These are phyloP conservation scores for Dione juno DNA, from an alignment of 2,888 invertebrate genomes.

Conservation along the genomic window DNA sequence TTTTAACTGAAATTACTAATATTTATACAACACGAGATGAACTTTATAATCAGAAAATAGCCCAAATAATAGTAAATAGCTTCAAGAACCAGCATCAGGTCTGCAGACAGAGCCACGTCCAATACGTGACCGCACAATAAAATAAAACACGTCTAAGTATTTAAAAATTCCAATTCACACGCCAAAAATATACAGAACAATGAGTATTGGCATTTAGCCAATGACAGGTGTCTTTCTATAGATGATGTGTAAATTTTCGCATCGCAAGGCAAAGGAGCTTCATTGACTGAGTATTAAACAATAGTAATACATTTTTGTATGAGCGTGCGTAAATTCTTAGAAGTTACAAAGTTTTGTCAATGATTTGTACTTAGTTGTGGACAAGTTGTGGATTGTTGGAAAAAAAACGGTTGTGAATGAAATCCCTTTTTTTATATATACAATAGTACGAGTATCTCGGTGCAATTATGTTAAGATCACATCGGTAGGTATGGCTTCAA, in stretches of 20 bases:
- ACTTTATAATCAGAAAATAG: too few relatives aligned
- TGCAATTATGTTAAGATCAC: too few relatives aligned
- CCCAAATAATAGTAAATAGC: not conserved
- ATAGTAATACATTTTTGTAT: slow-evolving; percentile 37
- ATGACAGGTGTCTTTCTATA: slow-evolving; percentile 46
- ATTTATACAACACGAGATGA: too few relatives aligned
- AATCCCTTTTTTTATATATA: not conserved
- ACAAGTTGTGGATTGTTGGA: not conserved
- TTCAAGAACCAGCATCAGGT: not conserved
- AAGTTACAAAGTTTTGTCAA: slow-evolving; percentile 13
- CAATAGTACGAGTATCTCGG: too few relatives aligned
- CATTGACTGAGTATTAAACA: slow-evolving; percentile 42
- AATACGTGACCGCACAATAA: slow-evolving; percentile 49
- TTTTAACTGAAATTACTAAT: too few relatives aligned
- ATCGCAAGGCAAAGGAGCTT: slow-evolving; percentile 34
- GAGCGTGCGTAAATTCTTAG: slow-evolving; percentile 30
- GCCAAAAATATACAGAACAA: slow-evolving; percentile 51
- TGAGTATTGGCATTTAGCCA: slow-evolving; percentile 48
- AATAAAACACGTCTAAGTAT: slow-evolving; percentile 44
- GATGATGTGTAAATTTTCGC: slow-evolving; percentile 32
- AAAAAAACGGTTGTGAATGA: not conserved
- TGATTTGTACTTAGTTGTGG: not conserved
- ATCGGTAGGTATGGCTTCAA: too few relatives aligned
- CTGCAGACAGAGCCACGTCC: not conserved
- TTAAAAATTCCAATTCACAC: slow-evolving; percentile 49